These are phyloP conservation scores for Eremobia ochroleuca DNA, from an alignment of 2,888 invertebrate species.

Conservation along the genomic window DNA sequence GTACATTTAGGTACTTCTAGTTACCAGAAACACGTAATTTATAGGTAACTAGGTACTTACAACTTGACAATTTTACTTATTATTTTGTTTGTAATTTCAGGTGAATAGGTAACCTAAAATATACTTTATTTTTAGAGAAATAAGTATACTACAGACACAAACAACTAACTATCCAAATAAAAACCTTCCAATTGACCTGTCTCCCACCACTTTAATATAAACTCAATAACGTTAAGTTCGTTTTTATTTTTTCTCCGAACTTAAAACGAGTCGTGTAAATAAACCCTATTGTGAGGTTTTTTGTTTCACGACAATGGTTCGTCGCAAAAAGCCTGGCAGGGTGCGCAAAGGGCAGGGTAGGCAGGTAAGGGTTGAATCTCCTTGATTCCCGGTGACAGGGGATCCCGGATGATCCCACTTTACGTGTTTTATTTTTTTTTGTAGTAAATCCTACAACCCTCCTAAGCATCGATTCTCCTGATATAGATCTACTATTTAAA, in stretches of 20 bases:
- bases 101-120: not conserved
- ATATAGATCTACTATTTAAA: constrained; percentile 37
- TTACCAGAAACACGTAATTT: not conserved
- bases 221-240: not conserved
- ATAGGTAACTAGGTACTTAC: not conserved
- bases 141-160: not conserved
- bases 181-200: constrained; percentile 14
- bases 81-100: no score
- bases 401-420: constrained; percentile 78
- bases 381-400: constrained; percentile 77
- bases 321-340: constrained; percentile 80
- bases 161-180: not conserved
- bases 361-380: constrained; percentile 76
- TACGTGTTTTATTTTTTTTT: constrained; percentile 69
- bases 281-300: constrained; percentile 73
- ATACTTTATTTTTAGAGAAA: not conserved
- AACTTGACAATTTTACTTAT: not conserved
- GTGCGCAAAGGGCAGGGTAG: constrained; percentile 78
- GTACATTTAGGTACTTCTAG: not conserved
- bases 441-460: constrained; percentile 60
- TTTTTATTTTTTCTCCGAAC: constrained; percentile 59
- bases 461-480: constrained; percentile 43
- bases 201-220: not conserved
- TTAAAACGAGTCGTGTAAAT: constrained; percentile 72
- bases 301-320: constrained; percentile 77